Base-by-base conservation (phyloP, 2,888 invertebrate species). In the Drosophila neotestacea region DNA sequence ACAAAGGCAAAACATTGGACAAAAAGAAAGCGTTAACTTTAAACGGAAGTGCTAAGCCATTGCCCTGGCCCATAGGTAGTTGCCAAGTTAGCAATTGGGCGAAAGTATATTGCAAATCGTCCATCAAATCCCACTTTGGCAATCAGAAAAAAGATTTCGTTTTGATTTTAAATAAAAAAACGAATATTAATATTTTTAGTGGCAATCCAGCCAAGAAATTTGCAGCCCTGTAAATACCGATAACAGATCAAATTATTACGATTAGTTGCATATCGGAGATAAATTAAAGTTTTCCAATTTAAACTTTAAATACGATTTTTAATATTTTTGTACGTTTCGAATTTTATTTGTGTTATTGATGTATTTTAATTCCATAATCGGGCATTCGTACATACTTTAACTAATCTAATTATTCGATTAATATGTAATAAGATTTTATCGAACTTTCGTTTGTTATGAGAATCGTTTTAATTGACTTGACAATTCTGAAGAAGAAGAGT, bases 21-120 rank as follows among this genome's bases (percentile, higher is more conserved):
- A 28, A 86, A 87, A 69, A 88, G 82, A 82, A 82, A 82, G 88
- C 78, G 84, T 63, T 73, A 64, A 62, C 86, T 60, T 55, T 28
- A 66, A 86, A 78, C 87, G 88, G 87, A 83, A 84, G 75, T 77
- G 68, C 63, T 28, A 47, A 52, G 61, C 28, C 65, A 59, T 50
- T 71, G 68, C 51, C 61, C 60, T 34, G 64, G 55, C 81, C 77
- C 44, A 44, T 30, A 22, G 55, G 47, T 32, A 27, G 28, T 28
- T 61, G 54, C 46, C 65, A 55, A 36, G 48, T 67, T 60, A 60
- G 48, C 70, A 58, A 70, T 63, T 84, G 74, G 63, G 87, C 87
- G 81, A 81, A 81, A 86, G 88, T 81, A 51, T 76, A 46, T 47
- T 16, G 52, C 48, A 60, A 65, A 58, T 47, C 7, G 30, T 34